Conservation (phyloP, 1,140 invertebrate genomes). For the Amyelois transitella region DNA sequence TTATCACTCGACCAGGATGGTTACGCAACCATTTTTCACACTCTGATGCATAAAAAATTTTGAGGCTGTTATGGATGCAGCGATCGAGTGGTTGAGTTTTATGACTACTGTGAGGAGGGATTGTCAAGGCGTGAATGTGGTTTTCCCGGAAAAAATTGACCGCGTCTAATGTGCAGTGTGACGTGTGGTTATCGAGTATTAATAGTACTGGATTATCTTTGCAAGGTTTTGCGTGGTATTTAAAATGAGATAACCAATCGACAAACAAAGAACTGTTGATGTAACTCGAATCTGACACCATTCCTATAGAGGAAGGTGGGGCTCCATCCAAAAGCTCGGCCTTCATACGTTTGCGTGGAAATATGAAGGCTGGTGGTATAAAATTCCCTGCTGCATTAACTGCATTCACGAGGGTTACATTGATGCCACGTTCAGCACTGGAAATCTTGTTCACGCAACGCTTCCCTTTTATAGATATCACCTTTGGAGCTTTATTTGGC, state of each 20-base stretch:
- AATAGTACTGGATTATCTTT: conserved; percentile 27
- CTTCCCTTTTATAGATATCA: conserved; percentile 34
- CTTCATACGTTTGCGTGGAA: conserved; percentile 33
- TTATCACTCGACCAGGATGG: conserved; percentile 12
- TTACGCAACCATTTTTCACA: conserved; percentile 18
- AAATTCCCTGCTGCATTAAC: conserved; percentile 5
- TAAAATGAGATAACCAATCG: conserved; percentile 50
- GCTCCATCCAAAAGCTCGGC: conserved; percentile 21
- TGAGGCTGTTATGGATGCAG: conserved; percentile 2
- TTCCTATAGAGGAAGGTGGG: conserved; percentile 36
- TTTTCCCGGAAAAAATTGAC: conserved; percentile 27
- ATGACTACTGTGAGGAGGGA: conserved; percentile 52
- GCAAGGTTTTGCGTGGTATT: conserved; percentile 22
- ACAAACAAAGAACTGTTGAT: conserved; percentile 33
- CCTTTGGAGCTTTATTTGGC: conserved; percentile 33
- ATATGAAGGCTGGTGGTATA: conserved; percentile 38
- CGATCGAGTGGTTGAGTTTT: conserved; percentile 60
- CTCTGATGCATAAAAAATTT: conserved; percentile 13
- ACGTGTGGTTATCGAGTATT: conserved; percentile 43
- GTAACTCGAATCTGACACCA: conserved; percentile 30
- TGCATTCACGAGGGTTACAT: conserved; percentile 35
- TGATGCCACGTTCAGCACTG: conserved; percentile 37
- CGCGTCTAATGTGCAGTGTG: conserved; percentile 23
- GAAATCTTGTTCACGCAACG: conserved; percentile 33
- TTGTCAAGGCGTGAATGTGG: conserved; percentile 38